phyloP scores from a whole-genome alignment of 2,888 invertebrate species.

The Agonopterix arenella region DNA sequence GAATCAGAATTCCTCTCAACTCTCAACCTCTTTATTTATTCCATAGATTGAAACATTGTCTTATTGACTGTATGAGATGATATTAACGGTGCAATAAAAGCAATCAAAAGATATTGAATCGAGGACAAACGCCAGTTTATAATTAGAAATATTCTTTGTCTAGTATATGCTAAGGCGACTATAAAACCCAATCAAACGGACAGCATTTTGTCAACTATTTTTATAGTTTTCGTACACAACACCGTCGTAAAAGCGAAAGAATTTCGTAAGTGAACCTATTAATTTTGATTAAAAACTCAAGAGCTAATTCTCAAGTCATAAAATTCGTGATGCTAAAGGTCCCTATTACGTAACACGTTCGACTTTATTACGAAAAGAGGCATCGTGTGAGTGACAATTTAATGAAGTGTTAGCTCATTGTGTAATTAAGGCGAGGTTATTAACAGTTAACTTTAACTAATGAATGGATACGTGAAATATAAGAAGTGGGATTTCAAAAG shows the following conservation, averaged over 20 bases:
- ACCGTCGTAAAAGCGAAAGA: not conserved
- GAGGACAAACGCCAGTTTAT: no score
- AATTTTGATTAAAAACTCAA: constrained; percentile 3
- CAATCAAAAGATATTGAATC: no score
- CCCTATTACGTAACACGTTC: constrained; percentile 28
- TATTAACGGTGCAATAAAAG: no score
- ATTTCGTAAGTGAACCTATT: not conserved
- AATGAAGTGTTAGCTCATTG: constrained; percentile 66
- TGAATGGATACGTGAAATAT: constrained; percentile 50
- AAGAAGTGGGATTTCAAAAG: constrained; percentile 29
- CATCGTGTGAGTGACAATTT: constrained; percentile 64
- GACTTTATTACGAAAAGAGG: constrained; percentile 40
- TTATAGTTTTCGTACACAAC: not conserved
- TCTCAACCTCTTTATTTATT: no score
- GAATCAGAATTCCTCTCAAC: no score
- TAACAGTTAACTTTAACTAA: constrained; percentile 50
- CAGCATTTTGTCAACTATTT: not conserved
- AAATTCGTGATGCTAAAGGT: constrained; percentile 1
- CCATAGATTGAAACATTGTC: no score
- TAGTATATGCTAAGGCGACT: no score
- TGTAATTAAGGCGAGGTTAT: constrained; percentile 59
- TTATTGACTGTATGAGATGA: no score
- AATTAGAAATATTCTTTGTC: no score
- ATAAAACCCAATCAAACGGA: no score
- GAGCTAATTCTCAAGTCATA: not conserved